Percentiles rank a stretch among this genome's conserved stretches.
phyloP scores from a whole-genome alignment of 1,140 invertebrate genomes.

The Condylostylus longicornis region DNA sequence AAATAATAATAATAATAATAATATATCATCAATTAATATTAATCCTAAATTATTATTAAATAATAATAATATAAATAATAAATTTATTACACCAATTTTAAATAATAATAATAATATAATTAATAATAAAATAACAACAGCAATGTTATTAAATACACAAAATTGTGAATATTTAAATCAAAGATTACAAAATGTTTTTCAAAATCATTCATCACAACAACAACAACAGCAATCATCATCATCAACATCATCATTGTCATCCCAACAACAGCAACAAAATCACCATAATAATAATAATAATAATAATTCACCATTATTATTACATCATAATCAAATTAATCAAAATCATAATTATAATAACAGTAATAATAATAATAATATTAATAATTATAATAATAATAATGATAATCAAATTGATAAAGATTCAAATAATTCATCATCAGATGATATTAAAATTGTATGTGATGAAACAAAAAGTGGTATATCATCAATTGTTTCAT shows the following conservation, averaged over 20 bases:
- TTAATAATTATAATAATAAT: constrained; percentile 15
- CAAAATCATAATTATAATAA: constrained; percentile 12
- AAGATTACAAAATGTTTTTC: constrained; percentile 23
- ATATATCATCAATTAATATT: no score
- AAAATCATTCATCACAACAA: constrained; percentile 18
- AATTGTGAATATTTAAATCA: constrained; percentile 29
- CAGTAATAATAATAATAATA: constrained; percentile 26
- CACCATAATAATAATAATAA: constrained; percentile 26
- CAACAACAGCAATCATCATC: constrained; percentile 15
- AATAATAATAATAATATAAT: no score
- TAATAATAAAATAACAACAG: constrained; percentile 24
- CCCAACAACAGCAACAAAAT: constrained; percentile 10
- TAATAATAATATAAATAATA: no score
- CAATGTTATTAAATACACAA: constrained; percentile 30
- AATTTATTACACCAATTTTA: no score
- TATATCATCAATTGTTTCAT: no score
- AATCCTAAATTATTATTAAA: no score
- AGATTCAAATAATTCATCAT: constrained; percentile 22
- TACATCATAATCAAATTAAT: no score
- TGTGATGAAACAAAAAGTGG: constrained; percentile 34
- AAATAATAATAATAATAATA: no score
- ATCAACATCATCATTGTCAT: constrained; percentile 14
- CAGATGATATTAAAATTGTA: constrained; percentile 27
- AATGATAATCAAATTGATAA: constrained; percentile 6
- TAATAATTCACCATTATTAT: constrained; percentile 22